phyloP scores from a whole-genome alignment of 2,797 vertebrate genomes.

The Urophycis tenuis region DNA sequence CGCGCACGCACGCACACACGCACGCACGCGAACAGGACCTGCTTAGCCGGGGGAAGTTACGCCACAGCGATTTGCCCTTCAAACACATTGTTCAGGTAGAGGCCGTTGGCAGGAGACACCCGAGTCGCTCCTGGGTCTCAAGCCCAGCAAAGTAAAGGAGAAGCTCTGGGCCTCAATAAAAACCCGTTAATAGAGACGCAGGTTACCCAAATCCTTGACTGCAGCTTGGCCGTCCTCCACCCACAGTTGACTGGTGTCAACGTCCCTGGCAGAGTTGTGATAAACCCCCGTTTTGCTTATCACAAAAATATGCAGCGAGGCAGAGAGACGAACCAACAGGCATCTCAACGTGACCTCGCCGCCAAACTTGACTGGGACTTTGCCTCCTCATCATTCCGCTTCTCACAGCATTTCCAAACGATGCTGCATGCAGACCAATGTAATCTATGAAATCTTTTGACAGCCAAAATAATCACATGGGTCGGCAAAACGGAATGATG shows the following conservation, averaged over 20 bases:
- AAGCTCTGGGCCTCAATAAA: not conserved
- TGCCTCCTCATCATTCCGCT: not conserved
- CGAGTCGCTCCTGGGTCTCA: conserved; percentile 25
- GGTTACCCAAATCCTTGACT: conserved; percentile 59
- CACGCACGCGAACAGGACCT: conserved; percentile 23
- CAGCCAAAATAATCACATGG: not conserved
- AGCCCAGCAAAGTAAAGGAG: conserved; percentile 19
- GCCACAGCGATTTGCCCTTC: conserved; percentile 35
- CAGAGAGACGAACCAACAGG: not conserved
- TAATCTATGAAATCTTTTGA: not conserved
- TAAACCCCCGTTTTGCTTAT: not conserved
- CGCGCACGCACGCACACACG: conserved; percentile 9
- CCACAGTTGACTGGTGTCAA: conserved; percentile 33
- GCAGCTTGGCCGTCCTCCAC: conserved; percentile 48
- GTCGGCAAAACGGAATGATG: not conserved
- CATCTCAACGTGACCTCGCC: not conserved
- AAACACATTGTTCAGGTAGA: not conserved
- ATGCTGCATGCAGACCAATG: not conserved
- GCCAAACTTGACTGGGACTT: not conserved
- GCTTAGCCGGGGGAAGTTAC: conserved; percentile 62
- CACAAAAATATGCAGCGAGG: not conserved
- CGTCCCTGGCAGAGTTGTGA: not conserved
- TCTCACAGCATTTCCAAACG: not conserved
- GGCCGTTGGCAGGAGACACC: not conserved
- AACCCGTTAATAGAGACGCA: conserved; percentile 49